These are phyloP conservation scores for Polylopha cassiicola DNA, from an alignment of 2,888 invertebrate genomes.

Conservation along the genomic window DNA sequence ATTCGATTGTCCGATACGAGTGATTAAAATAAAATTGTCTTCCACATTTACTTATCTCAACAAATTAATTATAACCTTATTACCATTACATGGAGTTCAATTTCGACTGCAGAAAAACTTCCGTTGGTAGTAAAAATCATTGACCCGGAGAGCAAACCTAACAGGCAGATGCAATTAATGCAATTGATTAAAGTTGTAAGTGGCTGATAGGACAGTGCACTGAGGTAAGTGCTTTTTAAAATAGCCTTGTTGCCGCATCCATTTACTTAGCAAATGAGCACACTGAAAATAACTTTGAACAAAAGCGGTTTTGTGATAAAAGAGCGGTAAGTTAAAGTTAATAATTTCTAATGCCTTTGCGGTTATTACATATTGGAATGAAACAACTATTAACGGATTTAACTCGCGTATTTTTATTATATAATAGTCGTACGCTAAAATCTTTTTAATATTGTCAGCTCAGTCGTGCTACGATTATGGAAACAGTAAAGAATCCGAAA, in stretches of 20 bases:
- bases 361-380: too few relatives aligned
- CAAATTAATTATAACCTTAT: background rate
- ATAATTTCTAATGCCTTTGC: too few relatives aligned
- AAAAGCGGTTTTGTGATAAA: slow-evolving; percentile 1
- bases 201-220: slow-evolving; percentile 26
- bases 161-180: slow-evolving; percentile 45
- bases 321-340: too few relatives aligned
- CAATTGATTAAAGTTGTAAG: slow-evolving; percentile 48
- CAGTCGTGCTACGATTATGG: too few relatives aligned
- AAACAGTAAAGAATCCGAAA: too few relatives aligned
- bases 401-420: too few relatives aligned
- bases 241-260: slow-evolving; percentile 2
- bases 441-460: too few relatives aligned
- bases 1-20: slow-evolving; percentile 50
- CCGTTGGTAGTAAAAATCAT: slow-evolving; percentile 23
- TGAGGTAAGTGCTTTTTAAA: slow-evolving; percentile 23
- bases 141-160: slow-evolving; percentile 25
- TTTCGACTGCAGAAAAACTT: background rate
- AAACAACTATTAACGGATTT: too few relatives aligned
- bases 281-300: background rate
- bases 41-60: slow-evolving; percentile 23
- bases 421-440: too few relatives aligned
- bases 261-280: slow-evolving; percentile 2
- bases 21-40: slow-evolving; percentile 53
- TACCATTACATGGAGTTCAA: background rate